phyloP scores from a whole-genome alignment of 2,888 invertebrate genomes.

The Chrysolina americana region DNA sequence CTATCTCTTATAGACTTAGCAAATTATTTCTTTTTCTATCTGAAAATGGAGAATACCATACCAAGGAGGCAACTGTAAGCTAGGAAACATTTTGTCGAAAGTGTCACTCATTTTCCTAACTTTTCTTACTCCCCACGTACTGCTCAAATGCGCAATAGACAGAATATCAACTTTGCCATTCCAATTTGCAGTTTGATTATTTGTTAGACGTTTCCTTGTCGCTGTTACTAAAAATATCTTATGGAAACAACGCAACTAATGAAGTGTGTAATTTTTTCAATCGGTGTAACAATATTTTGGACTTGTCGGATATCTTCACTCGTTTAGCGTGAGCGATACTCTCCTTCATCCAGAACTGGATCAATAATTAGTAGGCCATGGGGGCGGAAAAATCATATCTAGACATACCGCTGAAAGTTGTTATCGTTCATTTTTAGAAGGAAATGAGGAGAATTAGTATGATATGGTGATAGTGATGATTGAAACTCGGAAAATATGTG shows the following conservation, averaged over 20 bases:
- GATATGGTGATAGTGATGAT: not conserved
- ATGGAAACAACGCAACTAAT: not conserved
- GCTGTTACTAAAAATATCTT: not conserved
- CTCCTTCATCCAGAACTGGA: conserved; percentile 35
- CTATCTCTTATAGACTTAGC: no score
- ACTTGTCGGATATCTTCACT: not conserved
- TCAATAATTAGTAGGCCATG: conserved; percentile 56
- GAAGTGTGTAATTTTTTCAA: not conserved
- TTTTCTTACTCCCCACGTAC: not conserved
- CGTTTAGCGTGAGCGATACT: not conserved
- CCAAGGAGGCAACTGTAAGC: no score
- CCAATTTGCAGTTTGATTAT: conserved; percentile 4
- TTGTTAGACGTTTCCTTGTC: not conserved
- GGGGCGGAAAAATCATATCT: conserved; percentile 51
- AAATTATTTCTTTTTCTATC: no score
- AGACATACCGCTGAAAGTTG: conserved; percentile 15
- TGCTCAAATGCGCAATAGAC: not conserved
- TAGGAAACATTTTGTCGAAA: not conserved
- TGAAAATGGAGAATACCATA: no score
- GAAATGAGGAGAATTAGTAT: not conserved
- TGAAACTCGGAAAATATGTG: not conserved
- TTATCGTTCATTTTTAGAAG: conserved; percentile 1
- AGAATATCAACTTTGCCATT: not conserved
- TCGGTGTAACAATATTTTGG: not conserved
- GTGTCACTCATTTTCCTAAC: not conserved